These are phyloP conservation scores for Cremastinae sp. DNA, from an alignment of 2,888 invertebrate species.

Conservation along the genomic window DNA sequence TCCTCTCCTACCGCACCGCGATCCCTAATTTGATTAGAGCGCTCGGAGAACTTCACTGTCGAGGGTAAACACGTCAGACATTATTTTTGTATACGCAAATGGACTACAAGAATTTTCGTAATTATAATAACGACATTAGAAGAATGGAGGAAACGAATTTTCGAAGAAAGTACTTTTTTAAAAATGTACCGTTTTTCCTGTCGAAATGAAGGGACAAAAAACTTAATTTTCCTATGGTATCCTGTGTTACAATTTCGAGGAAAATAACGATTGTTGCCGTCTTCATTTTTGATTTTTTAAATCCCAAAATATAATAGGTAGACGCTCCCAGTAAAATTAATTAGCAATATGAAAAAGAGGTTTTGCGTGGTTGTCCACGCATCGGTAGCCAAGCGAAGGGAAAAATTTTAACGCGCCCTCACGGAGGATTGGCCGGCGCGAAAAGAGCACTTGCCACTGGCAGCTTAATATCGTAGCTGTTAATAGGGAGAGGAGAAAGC, in stretches of 20 bases:
- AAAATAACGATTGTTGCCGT: too few relatives aligned
- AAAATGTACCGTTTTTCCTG: too few relatives aligned
- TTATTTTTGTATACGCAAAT: too few relatives aligned
- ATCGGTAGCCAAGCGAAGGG: conserved; percentile 55
- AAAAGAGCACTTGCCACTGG: conserved; percentile 70
- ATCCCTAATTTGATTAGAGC: conserved; percentile 43
- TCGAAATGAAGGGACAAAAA: too few relatives aligned
- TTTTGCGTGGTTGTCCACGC: conserved; percentile 27
- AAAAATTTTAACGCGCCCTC: conserved; percentile 51
- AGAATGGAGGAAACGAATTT: too few relatives aligned
- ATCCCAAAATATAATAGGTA: neutral
- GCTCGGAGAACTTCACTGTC: conserved; percentile 15
- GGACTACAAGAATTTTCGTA: neutral
- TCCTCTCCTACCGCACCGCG: neutral
- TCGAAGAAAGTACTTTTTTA: too few relatives aligned
- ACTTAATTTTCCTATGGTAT: too few relatives aligned
- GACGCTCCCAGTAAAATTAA: neutral
- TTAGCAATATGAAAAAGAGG: neutral
- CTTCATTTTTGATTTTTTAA: too few relatives aligned
- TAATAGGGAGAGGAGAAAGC: conserved; percentile 67
- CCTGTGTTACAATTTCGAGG: too few relatives aligned
- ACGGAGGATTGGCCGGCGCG: conserved; percentile 59
- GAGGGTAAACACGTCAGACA: conserved; percentile 1
- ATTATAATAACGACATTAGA: neutral
- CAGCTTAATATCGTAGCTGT: conserved; percentile 70